phyloP scores from a whole-genome alignment of 2,888 invertebrate species.

The Melinopterus prodromus region DNA sequence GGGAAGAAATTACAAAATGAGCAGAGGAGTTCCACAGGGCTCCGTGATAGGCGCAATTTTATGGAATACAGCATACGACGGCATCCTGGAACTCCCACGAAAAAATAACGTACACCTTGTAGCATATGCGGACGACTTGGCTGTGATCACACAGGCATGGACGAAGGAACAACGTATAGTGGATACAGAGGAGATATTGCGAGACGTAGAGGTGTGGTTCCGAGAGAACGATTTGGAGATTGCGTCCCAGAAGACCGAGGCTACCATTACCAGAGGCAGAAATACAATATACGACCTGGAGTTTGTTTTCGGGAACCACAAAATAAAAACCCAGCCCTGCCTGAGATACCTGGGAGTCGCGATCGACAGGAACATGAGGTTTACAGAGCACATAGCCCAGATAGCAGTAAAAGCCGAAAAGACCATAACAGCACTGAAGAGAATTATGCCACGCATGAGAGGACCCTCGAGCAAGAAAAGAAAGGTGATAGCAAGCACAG shows the following conservation, averaged over 20 bases:
- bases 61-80: no score
- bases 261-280: not conserved
- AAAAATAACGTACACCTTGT: no score
- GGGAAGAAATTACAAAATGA: not conserved
- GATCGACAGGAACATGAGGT: not conserved
- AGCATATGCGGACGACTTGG: no score
- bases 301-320: not conserved
- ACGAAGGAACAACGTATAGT: not conserved
- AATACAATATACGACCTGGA: not conserved
- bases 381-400: not conserved
- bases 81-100: no score
- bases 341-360: not conserved
- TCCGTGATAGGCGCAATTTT: not conserved
- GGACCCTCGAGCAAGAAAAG: not conserved
- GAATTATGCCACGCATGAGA: not conserved
- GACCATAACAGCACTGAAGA: not conserved
- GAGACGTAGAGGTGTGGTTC: not conserved
- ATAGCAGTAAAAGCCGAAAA: not conserved
- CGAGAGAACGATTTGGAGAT: not conserved
- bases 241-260: not conserved
- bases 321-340: not conserved
- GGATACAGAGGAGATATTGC: not conserved
- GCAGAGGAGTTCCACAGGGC: not conserved
- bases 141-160: not conserved
- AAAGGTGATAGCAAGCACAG: not conserved